Percentiles rank a stretch among this genome's conserved stretches.
Conservation (phyloP, 2,888 invertebrate genomes). For the Harpalus rubripes region DNA sequence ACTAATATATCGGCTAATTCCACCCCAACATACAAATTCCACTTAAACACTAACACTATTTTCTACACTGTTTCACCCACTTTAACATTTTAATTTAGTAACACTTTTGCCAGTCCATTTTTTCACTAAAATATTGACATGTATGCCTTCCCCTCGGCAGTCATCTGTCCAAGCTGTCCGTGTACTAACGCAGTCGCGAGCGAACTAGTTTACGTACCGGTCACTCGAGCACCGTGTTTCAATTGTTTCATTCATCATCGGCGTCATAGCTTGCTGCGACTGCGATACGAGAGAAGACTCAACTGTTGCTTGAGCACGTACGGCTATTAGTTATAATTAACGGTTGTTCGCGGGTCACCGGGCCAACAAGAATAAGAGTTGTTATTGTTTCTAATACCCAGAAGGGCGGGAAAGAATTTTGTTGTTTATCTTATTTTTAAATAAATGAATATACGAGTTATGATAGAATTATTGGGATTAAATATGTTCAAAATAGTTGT, state of each 20-base stretch:
- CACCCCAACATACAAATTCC: background rate
- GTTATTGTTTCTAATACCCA: background rate
- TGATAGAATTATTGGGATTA: no score
- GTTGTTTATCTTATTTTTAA: background rate
- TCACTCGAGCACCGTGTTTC: slow-evolving; percentile 49
- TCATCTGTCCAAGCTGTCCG: slow-evolving; percentile 21
- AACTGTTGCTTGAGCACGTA: slow-evolving; percentile 40
- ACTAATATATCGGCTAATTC: background rate
- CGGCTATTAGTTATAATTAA: slow-evolving; percentile 42
- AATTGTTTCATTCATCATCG: slow-evolving; percentile 52
- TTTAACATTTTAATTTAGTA: background rate
- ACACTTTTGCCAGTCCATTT: background rate
- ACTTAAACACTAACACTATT: background rate
- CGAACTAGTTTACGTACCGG: slow-evolving; percentile 47
- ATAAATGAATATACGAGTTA: no score
- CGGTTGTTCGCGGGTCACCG: slow-evolving; percentile 25
- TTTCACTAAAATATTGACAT: background rate
- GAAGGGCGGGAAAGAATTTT: background rate
- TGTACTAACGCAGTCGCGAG: background rate
- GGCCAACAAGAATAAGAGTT: background rate
- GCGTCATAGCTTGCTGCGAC: slow-evolving; percentile 15
- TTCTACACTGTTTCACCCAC: no score
- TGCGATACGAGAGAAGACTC: background rate
- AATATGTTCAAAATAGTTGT: no score
- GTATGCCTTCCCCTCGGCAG: background rate